A percentile compares a stretch with the other conserved stretches of the same genome.
Conservation (phyloP, 2,797 vertebrate genomes). For the Molossus molossus region DNA sequence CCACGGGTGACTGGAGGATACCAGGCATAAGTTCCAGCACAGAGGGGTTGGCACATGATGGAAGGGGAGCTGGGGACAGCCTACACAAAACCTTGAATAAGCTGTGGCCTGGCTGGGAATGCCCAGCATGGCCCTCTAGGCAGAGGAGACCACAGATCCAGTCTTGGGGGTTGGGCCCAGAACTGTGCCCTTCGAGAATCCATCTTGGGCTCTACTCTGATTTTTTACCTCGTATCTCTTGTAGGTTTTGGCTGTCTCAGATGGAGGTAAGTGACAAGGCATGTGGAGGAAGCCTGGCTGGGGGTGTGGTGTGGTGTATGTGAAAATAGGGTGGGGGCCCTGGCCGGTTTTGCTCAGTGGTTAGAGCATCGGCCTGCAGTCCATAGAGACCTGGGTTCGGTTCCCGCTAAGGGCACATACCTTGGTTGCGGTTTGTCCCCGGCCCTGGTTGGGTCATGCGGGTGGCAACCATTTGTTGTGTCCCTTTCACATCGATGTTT, state of each 20-base stretch:
- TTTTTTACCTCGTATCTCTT: conserved; percentile 81
- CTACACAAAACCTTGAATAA: background rate
- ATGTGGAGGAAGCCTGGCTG: background rate
- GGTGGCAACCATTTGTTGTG: too few species aligned
- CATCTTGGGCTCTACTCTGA: background rate
- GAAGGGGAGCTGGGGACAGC: background rate
- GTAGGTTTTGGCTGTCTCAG: conserved; percentile 96
- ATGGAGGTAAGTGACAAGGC: conserved; percentile 94
- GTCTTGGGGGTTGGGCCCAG: background rate
- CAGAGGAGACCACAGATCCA: background rate
- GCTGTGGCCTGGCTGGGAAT: background rate
- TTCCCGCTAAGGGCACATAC: too few species aligned
- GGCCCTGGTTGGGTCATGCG: too few species aligned
- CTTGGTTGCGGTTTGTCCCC: too few species aligned
- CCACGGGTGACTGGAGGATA: background rate
- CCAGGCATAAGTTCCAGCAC: background rate
- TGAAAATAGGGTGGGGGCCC: background rate
- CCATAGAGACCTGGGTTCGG: too few species aligned
- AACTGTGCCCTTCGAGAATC: background rate
- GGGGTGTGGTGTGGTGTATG: background rate
- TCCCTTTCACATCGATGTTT: too few species aligned
- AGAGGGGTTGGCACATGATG: background rate
- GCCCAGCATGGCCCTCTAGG: background rate
- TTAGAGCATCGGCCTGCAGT: too few species aligned
- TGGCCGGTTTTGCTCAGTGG: too few species aligned